phyloP scores from a whole-genome alignment of 2,888 invertebrate genomes.

The Clivina fossor region DNA sequence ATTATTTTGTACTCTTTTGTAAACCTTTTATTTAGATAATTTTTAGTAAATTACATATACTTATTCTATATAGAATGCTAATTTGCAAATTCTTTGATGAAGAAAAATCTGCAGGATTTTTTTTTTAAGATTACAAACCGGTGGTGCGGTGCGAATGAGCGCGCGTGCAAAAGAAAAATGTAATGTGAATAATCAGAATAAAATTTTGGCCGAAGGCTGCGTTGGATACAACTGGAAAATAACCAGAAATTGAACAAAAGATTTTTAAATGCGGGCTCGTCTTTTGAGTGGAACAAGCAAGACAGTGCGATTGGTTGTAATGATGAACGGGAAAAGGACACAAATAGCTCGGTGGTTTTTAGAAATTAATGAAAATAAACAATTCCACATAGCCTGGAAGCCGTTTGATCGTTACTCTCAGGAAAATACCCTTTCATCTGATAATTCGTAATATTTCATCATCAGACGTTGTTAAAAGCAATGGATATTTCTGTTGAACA shows the following conservation, averaged over 20 bases:
- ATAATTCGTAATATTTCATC: conserved; percentile 34
- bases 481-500: conserved; percentile 30
- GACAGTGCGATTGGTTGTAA: not conserved
- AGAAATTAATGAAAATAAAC: conserved; percentile 34
- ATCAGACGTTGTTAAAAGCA: conserved; percentile 33
- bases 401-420: conserved; percentile 32
- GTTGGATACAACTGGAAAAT: conserved; percentile 25
- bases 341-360: conserved; percentile 25
- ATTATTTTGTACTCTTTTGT: too few species aligned
- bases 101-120: too few species aligned
- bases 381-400: conserved; percentile 32
- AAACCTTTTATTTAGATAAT: too few species aligned
- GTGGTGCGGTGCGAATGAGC: too few species aligned
- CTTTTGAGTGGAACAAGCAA: conserved; percentile 26
- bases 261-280: conserved; percentile 29
- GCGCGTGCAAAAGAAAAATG: conserved; percentile 18
- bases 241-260: conserved; percentile 31
- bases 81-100: too few species aligned
- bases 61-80: too few species aligned
- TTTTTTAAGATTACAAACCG: too few species aligned
- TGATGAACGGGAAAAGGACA: conserved; percentile 4
- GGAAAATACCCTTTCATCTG: conserved; percentile 34
- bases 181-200: conserved; percentile 6
- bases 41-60: too few species aligned
- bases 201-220: conserved; percentile 14